A percentile compares a stretch with the other conserved stretches of the same genome.
These are phyloP conservation scores for Elymnias hypermnestra DNA, from an alignment of 1,140 invertebrate species.

Conservation along the genomic window DNA sequence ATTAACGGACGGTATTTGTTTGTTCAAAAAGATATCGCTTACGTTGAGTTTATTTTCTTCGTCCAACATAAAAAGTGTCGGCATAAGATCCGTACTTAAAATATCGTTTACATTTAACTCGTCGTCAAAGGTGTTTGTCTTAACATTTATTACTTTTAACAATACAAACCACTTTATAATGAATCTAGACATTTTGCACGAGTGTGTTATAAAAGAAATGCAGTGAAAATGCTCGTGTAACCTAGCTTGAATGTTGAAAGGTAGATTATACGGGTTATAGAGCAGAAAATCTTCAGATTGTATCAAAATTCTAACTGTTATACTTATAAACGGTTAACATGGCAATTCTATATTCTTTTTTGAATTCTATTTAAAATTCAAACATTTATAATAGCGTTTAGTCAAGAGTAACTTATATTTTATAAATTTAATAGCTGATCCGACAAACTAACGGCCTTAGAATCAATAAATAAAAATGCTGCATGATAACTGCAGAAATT, in stretches of 20 bases:
- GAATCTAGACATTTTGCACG: background rate
- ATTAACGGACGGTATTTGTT: slow-evolving; percentile 38
- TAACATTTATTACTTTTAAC: background rate
- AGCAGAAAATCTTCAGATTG: slow-evolving; percentile 62
- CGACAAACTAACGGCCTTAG: no score
- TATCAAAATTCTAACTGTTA: slow-evolving; percentile 29
- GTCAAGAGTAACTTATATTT: no score
- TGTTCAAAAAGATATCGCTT: slow-evolving; percentile 1
- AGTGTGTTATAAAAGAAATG: slow-evolving; percentile 1
- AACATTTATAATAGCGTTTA: no score
- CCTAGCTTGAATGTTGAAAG: slow-evolving; percentile 4
- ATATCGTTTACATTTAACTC: slow-evolving; percentile 79
- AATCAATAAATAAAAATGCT: no score
- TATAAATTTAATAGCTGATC: no score
- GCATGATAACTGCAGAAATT: no score
- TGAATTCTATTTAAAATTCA: no score
- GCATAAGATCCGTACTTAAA: slow-evolving; percentile 78
- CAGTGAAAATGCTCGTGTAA: slow-evolving; percentile 5
- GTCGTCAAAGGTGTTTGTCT: slow-evolving; percentile 31
- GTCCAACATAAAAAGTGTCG: slow-evolving; percentile 74
- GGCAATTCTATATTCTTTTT: background rate
- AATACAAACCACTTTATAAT: background rate
- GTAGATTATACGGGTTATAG: slow-evolving; percentile 47
- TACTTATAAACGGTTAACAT: slow-evolving; percentile 16
- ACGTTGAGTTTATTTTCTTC: slow-evolving; percentile 23